Conservation (phyloP, 2,888 invertebrate species). For the Automeris io region DNA sequence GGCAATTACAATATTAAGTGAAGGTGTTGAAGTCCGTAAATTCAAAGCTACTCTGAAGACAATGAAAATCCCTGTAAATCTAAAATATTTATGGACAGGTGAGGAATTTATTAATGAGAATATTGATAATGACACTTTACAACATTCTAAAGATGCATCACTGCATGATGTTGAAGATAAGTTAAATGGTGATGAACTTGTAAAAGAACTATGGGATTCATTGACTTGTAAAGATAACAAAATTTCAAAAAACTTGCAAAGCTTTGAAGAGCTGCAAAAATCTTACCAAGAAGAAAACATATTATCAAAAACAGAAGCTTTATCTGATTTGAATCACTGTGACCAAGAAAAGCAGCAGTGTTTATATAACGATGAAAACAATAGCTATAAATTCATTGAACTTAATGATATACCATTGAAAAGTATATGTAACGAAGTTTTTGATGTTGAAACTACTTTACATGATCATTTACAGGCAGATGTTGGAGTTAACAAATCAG, state of each 20-base stretch:
- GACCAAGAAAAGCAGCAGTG: constrained; percentile 12
- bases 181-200: constrained; percentile 9
- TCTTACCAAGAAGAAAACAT: constrained; percentile 26
- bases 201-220: constrained; percentile 30
- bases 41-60: constrained; percentile 77
- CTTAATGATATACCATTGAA: neutral
- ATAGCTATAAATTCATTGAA: neutral
- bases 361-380: neutral
- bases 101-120: constrained; percentile 19
- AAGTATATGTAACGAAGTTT: neutral
- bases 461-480: neutral
- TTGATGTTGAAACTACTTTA: neutral
- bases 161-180: neutral
- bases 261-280: constrained; percentile 29
- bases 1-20: constrained; percentile 84
- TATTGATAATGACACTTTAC: constrained; percentile 9
- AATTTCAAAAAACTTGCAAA: constrained; percentile 18
- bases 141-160: neutral
- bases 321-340: constrained; percentile 43
- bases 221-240: constrained; percentile 20
- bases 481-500: neutral
- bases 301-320: constrained; percentile 26
- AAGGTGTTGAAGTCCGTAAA: constrained; percentile 78
- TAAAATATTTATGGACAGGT: constrained; percentile 43
- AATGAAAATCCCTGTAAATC: constrained; percentile 61